Base-by-base conservation (phyloP, 23 tunicate genomes). In the Styela clava region DNA sequence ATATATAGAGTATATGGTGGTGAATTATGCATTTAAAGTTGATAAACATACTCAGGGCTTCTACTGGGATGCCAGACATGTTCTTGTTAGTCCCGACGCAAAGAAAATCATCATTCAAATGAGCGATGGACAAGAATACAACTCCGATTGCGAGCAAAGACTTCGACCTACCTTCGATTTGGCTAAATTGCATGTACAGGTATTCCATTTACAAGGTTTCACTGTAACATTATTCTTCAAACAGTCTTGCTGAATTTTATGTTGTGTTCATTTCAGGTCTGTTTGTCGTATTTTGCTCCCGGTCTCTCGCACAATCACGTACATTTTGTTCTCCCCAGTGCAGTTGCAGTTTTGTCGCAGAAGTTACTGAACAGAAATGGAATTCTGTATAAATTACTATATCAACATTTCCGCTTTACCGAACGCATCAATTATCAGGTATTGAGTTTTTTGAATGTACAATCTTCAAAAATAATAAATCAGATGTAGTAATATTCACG, bases 261-360 rank as follows among this genome's bases (percentile, higher is more conserved):
- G n/a, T n/a, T n/a, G n/a, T n/a, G n/a, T n/a, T n/a, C n/a, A 28
- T 83, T 68, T 28, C 73, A 93, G 98, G 83, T 93, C 2, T 93
- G 98, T 69, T 69, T 93, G n/a, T 82, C 98, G 2, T 93, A 93
- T 52, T 93, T 85, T 72, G 98, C 94, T 12, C 98, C 98, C 7
- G 98, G 98, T 30, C 84, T 93, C 19, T 82, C 98, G 7, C 98
- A 93, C 87, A 93, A 93, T 69, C 98, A 93, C 85, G 98, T 93
- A 26, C 98, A 93, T 52, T 93, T 93, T 69, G 98, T 93, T 2
- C 82, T 93, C 52, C 98, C 98, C 21, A 83, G 88, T 61, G 86
- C 98, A 12, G 68, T 93, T 1, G 85, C 95, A 35, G 77, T 93
- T 3, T 21, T 69, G 29, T 69, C 87, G 51, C 84, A 84, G 52